phyloP scores from a whole-genome alignment of 2,113 vertebrate species.

The Chloebia gouldiae region DNA sequence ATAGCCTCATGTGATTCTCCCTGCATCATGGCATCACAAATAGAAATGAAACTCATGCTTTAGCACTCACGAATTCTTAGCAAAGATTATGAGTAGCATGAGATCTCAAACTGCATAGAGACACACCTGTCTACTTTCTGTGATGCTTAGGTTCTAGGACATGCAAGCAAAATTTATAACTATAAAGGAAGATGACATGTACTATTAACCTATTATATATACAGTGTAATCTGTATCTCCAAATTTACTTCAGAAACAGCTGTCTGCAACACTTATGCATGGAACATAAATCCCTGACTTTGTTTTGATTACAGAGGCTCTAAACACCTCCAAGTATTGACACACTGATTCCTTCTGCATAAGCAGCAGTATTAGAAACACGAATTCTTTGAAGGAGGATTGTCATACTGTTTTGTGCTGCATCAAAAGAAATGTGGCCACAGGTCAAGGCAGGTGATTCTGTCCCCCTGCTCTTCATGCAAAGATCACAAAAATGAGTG shows the following conservation, averaged over 20 bases:
- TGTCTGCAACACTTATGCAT: neutral
- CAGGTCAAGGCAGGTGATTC: neutral
- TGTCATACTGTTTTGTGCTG: neutral
- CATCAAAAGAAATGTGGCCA: neutral
- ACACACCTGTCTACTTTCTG: neutral
- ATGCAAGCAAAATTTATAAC: neutral
- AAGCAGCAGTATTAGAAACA: neutral
- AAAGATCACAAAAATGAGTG: neutral
- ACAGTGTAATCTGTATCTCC: neutral
- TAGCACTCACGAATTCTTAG: neutral
- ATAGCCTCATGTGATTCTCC: neutral
- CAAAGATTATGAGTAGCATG: neutral
- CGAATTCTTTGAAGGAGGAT: neutral
- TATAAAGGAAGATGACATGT: neutral
- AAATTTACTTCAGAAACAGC: neutral
- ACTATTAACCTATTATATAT: neutral
- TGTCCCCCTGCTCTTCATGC: neutral
- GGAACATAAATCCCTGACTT: neutral
- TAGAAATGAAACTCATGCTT: neutral
- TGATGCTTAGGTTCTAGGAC: neutral
- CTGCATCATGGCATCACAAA: neutral
- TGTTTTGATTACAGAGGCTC: neutral
- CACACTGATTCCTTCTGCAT: neutral
- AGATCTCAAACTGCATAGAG: neutral
- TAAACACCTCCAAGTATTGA: neutral